Percentiles rank a stretch among this genome's conserved stretches.
Conservation (phyloP, 2,797 vertebrate species). For the Mus minutoides region DNA sequence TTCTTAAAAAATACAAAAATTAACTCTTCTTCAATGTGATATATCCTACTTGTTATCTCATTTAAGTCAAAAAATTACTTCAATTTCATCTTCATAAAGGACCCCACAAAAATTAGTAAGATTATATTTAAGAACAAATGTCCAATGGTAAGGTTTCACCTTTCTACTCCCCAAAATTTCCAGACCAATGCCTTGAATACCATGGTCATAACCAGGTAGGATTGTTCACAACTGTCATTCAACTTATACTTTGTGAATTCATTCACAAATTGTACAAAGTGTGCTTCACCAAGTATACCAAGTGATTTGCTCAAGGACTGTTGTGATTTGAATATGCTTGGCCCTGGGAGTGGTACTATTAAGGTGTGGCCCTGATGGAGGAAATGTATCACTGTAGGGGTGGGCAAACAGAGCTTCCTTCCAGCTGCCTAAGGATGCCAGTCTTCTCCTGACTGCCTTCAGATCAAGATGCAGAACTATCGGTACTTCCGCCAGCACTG, state of each 20-base stretch:
- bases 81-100: neutral
- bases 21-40: neutral
- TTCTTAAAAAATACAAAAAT: no score
- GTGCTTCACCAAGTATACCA: neutral
- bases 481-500: no score
- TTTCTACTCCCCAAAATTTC: neutral
- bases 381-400: no score
- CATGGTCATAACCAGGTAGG: neutral
- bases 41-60: neutral
- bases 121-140: neutral
- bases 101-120: neutral
- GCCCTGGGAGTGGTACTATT: no score
- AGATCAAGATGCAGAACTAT: no score
- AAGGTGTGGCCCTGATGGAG: no score
- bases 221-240: neutral
- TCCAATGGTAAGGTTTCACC: neutral
- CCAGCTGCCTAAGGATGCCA: no score
- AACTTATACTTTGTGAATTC: neutral
- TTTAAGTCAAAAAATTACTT: neutral
- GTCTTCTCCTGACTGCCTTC: no score
- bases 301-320: neutral
- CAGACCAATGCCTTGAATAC: neutral
- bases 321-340: no score
- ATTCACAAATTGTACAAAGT: neutral
- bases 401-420: no score